Base-by-base conservation (phyloP, 64 coral and sea anemone genomes). In the Pocillopora verrucosa region DNA sequence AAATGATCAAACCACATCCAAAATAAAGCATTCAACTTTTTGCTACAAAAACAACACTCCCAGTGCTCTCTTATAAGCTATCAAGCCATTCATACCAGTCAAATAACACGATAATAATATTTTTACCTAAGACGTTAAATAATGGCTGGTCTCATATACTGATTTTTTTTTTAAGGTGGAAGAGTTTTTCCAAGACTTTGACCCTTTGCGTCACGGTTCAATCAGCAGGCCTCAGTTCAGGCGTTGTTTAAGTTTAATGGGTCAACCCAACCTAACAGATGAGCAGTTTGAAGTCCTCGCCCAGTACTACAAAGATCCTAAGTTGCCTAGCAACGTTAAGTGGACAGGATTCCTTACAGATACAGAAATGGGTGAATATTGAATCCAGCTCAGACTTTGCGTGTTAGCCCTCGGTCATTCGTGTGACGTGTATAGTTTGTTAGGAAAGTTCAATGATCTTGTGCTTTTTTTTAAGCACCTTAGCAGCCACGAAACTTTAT, bases 171-270 rank as follows among this genome's bases (percentile, higher is more conserved):
- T 24, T 62, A 56, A 99, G 97, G 97, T 95, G 10, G 97, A 99
- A 62, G 97, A 99, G 24, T 95, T 92, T 87, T 99, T 99, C 79
- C 97, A 99, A 82, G 97, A 99, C 17, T 99, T 95, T 82, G 97
- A 99, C 35, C 97, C 97, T 19, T 65, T 99, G 11, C 91, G 97
- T 56, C 94, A 93, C 62, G 97, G 97, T 13, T 99, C 97, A 4
- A 99, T 99, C 24, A 99, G 93, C 62, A 88, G 84, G 36, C 93
- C 91, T 80, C 91, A 95, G 38, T 99, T 99, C 45, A 89, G 97
- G 20, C 93, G 93, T 10, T 94, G 97, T 45, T 67, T 99, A 10
- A 99, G 93, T 25, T 94, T 91, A 20, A 58, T 99, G 81, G 97
- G 97, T 30, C 96, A 98, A 74, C 80, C 91, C 12, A 91, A 92